A percentile compares a stretch with the other conserved stretches of the same genome.
phyloP scores from a whole-genome alignment of 1,140 invertebrate species.

The Acromyrmex heyeri region DNA sequence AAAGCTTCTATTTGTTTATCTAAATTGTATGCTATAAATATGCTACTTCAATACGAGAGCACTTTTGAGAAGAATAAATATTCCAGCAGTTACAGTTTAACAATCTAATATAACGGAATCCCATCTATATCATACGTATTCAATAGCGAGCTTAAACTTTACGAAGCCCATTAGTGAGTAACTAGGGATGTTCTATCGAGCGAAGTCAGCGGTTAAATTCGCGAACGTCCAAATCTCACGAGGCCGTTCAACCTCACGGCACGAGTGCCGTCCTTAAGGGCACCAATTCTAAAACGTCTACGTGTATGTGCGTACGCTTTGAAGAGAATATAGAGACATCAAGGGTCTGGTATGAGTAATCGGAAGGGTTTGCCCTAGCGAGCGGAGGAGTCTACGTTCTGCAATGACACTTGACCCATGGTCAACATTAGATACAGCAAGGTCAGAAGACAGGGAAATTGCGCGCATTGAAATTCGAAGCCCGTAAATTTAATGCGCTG shows the following conservation, averaged over 20 bases:
- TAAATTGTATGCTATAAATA: not conserved
- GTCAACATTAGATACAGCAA: slow-evolving; percentile 13
- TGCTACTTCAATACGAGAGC: not conserved
- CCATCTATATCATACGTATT: slow-evolving; percentile 34
- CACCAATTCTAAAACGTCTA: not conserved
- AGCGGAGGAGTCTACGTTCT: not conserved
- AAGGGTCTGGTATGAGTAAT: slow-evolving; percentile 21
- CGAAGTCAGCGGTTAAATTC: slow-evolving; percentile 75
- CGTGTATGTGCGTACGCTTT: slow-evolving; percentile 5
- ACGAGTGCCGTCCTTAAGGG: slow-evolving; percentile 35
- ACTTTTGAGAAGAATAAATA: slow-evolving; percentile 8
- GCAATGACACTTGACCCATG: slow-evolving; percentile 35
- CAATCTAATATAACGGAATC: slow-evolving; percentile 18
- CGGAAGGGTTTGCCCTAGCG: slow-evolving; percentile 1
- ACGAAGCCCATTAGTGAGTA: slow-evolving; percentile 68
- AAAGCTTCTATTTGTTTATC: not conserved
- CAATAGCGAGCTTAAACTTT: slow-evolving; percentile 68
- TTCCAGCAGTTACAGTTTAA: not conserved
- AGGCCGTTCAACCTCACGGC: slow-evolving; percentile 45
- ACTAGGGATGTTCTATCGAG: slow-evolving; percentile 41
- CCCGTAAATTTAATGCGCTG: slow-evolving; percentile 41
- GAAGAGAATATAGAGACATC: not conserved
- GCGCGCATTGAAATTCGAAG: slow-evolving; percentile 50
- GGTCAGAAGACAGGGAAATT: slow-evolving; percentile 3
- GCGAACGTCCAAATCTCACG: slow-evolving; percentile 58